Conservation (phyloP, 2,113 vertebrate genomes). For the Psammodynastes pulverulentus region DNA sequence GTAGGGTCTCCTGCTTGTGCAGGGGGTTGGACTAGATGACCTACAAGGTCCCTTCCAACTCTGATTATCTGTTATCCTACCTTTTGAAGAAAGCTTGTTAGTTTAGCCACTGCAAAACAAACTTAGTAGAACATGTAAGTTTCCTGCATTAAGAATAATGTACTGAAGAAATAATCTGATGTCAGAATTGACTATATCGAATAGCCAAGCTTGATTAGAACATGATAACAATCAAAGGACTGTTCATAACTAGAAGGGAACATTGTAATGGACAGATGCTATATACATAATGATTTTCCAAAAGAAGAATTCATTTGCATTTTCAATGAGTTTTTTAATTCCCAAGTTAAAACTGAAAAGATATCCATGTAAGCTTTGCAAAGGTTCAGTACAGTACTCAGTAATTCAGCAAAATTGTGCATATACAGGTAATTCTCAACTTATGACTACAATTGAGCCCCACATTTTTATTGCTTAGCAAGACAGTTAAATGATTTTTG, state of each 20-base stretch:
- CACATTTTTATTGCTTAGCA: background rate
- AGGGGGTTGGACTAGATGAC: no score
- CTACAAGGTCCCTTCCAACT: no score
- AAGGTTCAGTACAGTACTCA: background rate
- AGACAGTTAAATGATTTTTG: background rate
- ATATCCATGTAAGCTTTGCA: background rate
- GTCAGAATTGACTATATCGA: background rate
- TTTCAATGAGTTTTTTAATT: background rate
- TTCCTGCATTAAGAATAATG: background rate
- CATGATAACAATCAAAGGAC: background rate
- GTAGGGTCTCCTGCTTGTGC: no score
- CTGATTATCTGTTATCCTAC: no score
- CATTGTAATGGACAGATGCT: background rate
- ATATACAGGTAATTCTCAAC: background rate
- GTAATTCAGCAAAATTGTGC: background rate
- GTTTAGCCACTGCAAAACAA: background rate
- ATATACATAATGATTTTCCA: background rate
- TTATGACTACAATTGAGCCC: background rate
- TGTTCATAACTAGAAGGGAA: background rate
- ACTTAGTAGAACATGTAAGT: background rate
- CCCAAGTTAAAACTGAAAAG: background rate
- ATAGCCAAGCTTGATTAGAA: background rate
- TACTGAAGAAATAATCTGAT: background rate
- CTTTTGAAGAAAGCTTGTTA: background rate
- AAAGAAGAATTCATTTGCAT: background rate